These are phyloP conservation scores for Pygoscelis antarcticus DNA, from an alignment of 2,113 vertebrate genomes.

Conservation along the genomic window DNA sequence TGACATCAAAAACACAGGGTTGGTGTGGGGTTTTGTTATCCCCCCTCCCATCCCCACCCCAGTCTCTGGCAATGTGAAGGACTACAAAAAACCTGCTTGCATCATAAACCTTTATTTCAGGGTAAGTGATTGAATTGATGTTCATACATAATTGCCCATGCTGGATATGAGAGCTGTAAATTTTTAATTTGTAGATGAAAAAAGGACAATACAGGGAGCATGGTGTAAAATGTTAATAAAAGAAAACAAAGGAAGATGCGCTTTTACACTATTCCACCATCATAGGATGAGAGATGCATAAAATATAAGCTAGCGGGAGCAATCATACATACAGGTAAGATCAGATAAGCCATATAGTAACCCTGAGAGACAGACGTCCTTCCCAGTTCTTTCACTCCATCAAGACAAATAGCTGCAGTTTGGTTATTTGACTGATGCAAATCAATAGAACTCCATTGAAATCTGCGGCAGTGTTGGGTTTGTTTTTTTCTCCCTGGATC, in stretches of 20 bases:
- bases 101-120: slow-evolving; percentile 35
- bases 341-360: neutral
- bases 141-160: neutral
- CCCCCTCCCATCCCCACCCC: neutral
- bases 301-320: neutral
- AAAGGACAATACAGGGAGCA: neutral
- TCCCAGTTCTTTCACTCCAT: neutral
- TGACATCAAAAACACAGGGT: neutral
- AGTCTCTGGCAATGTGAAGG: neutral
- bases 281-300: neutral
- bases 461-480: neutral
- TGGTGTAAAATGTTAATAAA: neutral
- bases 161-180: neutral
- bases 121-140: slow-evolving; percentile 4
- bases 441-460: neutral
- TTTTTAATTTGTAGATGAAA: neutral
- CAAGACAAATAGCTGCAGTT: slow-evolving; percentile 18
- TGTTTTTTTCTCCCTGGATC: neutral
- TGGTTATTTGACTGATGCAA: neutral
- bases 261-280: neutral
- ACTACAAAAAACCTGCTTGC: slow-evolving; percentile 18
- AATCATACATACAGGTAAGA: neutral
- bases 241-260: neutral
- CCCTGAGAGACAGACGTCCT: neutral
- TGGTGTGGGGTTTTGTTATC: neutral